Evolutionary conservation across 2,113 vertebrate species (phyloP), one percentile per base, ranked within the genome.

Genomic region (Sebastes schlegelii): DNA sequence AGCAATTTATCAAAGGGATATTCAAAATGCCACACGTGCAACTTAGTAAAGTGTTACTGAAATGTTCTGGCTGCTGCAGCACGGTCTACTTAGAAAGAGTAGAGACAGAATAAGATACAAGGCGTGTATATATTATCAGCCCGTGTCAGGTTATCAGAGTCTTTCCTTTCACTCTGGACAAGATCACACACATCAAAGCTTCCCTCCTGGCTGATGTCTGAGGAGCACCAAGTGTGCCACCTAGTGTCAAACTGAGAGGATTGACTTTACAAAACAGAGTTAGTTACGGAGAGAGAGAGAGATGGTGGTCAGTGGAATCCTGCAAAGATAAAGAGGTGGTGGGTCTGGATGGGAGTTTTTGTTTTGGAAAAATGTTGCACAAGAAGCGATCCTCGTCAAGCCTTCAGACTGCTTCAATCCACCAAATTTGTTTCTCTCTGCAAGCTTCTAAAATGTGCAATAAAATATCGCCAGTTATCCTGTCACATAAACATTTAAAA

Each of bases 141-240:
- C 42, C 17, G 51, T 69, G 77, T 87, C 82, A 88, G 74, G 83
- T 86, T 80, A 82, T 83, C 82, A 78, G 52, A 80, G 75, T 34
- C 48, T 58, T 68, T 71, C 34, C 66, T 74, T 77, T 75, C 77
- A 77, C 73, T 86, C 65, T 80, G 86, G 67, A 77, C 58, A 77
- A 57, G 84, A 81, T 86, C 84, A 61, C 83, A 79, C 70, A 74
- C 71, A 72, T 83, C 79, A 84, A 61, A 85, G 82, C 26, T n/a
- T 8, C 3, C 40, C n/a, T 81, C 12, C 52, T 12, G 48, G n/a
- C 42, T 26, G 2, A 4, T n/a, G 75, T 45, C 60, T 51, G 45
- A 69, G 43, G 49, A 89, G 73, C 82, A 62, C 16, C 69, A 70
- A 84, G 87, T 58, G 80, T 81, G 91, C 90, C 93, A 87, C 76